phyloP scores from a whole-genome alignment of 2,888 invertebrate genomes.

The Synanthedon vespiformis region DNA sequence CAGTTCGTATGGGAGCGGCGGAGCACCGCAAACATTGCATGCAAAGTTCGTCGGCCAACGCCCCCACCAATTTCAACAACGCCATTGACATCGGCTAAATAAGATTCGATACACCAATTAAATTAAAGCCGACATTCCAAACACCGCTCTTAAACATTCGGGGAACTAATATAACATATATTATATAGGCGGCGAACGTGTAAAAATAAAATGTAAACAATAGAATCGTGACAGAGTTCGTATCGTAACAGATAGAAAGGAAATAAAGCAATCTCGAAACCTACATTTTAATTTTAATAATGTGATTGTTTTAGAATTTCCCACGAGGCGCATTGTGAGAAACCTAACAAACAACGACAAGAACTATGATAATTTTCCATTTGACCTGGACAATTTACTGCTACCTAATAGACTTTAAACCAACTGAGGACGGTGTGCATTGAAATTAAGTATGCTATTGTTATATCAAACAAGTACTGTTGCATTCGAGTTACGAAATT shows the following conservation, averaged over 20 bases:
- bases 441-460: background rate
- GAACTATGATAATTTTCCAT: conserved; percentile 9
- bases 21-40: conserved; percentile 18
- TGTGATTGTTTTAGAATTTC: conserved; percentile 2
- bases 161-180: background rate
- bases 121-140: conserved; percentile 5
- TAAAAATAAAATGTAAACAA: no score
- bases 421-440: background rate
- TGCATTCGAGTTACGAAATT: background rate
- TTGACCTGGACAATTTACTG: conserved; percentile 8
- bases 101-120: conserved; percentile 36
- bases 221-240: no score
- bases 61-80: conserved; percentile 33
- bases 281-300: background rate
- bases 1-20: conserved; percentile 32
- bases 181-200: background rate
- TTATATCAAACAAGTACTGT: background rate
- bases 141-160: background rate
- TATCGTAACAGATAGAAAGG: background rate
- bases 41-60: conserved; percentile 19
- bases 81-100: conserved; percentile 29
- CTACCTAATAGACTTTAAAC: conserved; percentile 2
- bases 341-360: conserved; percentile 3
- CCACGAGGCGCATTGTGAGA: conserved; percentile 6
- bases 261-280: conserved; percentile 1